phyloP scores from a whole-genome alignment of 2,797 vertebrate genomes.

The Urophycis tenuis region DNA sequence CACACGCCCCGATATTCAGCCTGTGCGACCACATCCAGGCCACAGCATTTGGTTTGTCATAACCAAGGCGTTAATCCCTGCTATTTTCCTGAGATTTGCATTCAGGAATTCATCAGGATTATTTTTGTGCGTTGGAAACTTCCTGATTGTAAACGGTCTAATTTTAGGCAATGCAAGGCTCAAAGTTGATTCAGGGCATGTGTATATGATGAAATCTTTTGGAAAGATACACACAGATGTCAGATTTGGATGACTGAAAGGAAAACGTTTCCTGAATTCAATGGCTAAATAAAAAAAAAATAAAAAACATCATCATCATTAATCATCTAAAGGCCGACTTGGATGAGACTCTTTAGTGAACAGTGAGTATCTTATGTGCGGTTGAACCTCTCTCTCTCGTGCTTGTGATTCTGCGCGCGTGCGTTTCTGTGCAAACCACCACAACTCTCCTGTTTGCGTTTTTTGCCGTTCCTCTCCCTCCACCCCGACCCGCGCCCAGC shows the following conservation, averaged over 20 bases:
- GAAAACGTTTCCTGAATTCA: background rate
- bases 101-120: background rate
- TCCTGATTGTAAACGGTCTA: too few species aligned
- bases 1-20: background rate
- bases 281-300: too few species aligned
- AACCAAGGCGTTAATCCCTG: background rate
- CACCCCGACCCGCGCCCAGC: constrained; percentile 74
- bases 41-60: background rate
- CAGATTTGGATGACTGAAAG: background rate
- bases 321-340: background rate
- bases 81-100: background rate
- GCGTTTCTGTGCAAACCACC: background rate
- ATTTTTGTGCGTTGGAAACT: background rate
- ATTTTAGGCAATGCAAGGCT: background rate
- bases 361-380: background rate
- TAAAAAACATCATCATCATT: background rate
- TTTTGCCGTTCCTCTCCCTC: too few species aligned
- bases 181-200: background rate
- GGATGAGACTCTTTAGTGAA: too few species aligned
- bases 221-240: background rate
- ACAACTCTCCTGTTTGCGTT: background rate
- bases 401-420: background rate
- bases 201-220: background rate
- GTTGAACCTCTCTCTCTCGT: background rate
- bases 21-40: background rate